These are phyloP conservation scores for Lasiurus cinereus DNA, from an alignment of 2,113 vertebrate species.

Conservation along the genomic window DNA sequence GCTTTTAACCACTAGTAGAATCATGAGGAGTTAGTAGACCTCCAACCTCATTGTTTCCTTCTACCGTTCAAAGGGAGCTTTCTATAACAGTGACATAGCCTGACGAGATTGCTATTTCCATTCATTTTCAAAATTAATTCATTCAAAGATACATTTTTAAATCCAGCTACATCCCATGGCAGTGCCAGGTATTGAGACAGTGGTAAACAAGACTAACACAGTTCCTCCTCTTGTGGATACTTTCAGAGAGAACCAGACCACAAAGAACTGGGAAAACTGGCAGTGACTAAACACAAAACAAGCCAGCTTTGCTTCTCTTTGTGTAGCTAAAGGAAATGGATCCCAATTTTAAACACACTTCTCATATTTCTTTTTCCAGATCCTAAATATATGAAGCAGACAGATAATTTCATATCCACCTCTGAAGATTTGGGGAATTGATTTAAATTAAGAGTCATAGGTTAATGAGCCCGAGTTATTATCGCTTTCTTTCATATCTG, in stretches of 20 bases:
- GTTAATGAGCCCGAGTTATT: constrained; percentile 28
- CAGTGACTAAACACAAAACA: not conserved
- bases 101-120: not conserved
- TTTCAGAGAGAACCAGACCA: not conserved
- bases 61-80: constrained; percentile 69
- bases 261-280: not conserved
- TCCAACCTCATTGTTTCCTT: constrained; percentile 71
- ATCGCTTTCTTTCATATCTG: not conserved
- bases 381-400: not conserved
- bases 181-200: not conserved
- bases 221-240: not conserved
- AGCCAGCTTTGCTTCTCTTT: constrained; percentile 50
- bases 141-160: constrained; percentile 2
- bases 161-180: not conserved
- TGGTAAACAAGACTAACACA: not conserved
- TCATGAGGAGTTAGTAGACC: constrained; percentile 51
- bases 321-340: constrained; percentile 73
- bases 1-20: constrained; percentile 81
- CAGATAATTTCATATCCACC: constrained; percentile 42
- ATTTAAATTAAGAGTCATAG: constrained; percentile 17
- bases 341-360: constrained; percentile 70
- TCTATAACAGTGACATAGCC: not conserved
- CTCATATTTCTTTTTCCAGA: not conserved
- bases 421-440: constrained; percentile 3
- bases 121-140: not conserved